Percentiles rank a stretch among this genome's conserved stretches.
Evolutionary conservation across 2,113 vertebrate genomes (phyloP).

Genomic region (Tenrec ecaudatus): DNA sequence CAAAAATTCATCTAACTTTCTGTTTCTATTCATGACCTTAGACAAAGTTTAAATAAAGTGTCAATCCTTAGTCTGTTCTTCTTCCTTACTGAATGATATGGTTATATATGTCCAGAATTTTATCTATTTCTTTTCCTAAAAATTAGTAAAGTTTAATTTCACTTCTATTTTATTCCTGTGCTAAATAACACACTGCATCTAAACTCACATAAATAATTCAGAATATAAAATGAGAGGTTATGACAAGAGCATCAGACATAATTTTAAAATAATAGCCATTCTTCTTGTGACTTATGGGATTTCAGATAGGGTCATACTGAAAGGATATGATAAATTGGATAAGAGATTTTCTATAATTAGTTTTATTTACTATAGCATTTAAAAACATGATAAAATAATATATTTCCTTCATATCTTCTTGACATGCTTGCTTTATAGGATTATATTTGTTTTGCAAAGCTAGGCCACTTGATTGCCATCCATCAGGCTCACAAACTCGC

Average conservation of each 20-base stretch:
- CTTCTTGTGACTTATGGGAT: conserved; percentile 16
- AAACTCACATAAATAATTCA: conserved; percentile 58
- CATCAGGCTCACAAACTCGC: neutral
- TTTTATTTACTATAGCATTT: conserved; percentile 49
- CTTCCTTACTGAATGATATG: neutral
- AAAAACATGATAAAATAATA: conserved; percentile 27
- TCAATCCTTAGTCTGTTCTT: neutral
- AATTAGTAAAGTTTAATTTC: neutral
- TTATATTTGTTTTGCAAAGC: neutral
- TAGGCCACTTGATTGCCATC: neutral
- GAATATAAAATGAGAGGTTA: conserved; percentile 54
- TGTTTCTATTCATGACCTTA: neutral
- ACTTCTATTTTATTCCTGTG: neutral
- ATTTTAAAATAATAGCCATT: conserved; percentile 71
- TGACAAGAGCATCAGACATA: conserved; percentile 53
- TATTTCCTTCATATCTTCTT: conserved; percentile 4
- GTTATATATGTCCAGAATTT: neutral
- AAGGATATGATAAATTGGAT: conserved; percentile 59
- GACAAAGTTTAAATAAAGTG: neutral
- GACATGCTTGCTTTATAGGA: neutral
- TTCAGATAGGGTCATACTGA: conserved; percentile 69
- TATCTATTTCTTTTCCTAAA: neutral
- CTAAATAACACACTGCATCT: neutral
- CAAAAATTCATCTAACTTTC: neutral
- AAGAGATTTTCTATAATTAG: conserved; percentile 72